These are phyloP conservation scores for Argynnis bischoffii DNA, from an alignment of 2,888 invertebrate genomes.

Conservation along the genomic window DNA sequence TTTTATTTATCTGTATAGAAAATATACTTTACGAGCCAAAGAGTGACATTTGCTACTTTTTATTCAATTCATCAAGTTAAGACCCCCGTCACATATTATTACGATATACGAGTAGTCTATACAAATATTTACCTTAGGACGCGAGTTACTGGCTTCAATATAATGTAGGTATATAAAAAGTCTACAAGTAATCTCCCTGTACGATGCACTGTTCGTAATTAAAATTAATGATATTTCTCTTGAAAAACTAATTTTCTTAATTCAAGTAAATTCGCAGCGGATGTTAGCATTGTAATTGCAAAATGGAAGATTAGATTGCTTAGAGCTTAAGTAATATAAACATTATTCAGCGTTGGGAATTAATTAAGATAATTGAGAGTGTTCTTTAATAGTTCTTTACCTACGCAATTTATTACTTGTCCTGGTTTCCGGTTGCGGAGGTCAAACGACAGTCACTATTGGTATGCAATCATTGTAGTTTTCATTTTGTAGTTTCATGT, in stretches of 20 bases:
- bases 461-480: conserved; percentile 23
- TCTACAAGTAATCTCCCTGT: too few relatives aligned
- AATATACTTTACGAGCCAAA: too few relatives aligned
- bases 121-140: too few relatives aligned
- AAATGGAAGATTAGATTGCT: conserved; percentile 35
- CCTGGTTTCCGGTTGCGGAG: conserved; percentile 43
- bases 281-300: conserved; percentile 21
- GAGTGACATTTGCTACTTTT: too few relatives aligned
- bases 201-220: not conserved
- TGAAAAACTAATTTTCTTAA: conserved; percentile 25
- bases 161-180: too few relatives aligned
- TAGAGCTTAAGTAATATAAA: conserved; percentile 36
- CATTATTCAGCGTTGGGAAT: conserved; percentile 43
- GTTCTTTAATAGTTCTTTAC: conserved; percentile 39
- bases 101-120: too few relatives aligned
- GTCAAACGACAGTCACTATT: conserved; percentile 43
- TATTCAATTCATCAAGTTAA: too few relatives aligned
- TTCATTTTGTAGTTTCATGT: conserved; percentile 22
- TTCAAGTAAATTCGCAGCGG: conserved; percentile 20
- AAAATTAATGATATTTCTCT: not conserved
- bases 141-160: too few relatives aligned
- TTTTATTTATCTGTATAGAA: too few relatives aligned
- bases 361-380: conserved; percentile 42
- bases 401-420: conserved; percentile 40
- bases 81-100: too few relatives aligned